phyloP scores from a whole-genome alignment of 2,797 vertebrate genomes.

The Tenualosa thibaudeaui region DNA sequence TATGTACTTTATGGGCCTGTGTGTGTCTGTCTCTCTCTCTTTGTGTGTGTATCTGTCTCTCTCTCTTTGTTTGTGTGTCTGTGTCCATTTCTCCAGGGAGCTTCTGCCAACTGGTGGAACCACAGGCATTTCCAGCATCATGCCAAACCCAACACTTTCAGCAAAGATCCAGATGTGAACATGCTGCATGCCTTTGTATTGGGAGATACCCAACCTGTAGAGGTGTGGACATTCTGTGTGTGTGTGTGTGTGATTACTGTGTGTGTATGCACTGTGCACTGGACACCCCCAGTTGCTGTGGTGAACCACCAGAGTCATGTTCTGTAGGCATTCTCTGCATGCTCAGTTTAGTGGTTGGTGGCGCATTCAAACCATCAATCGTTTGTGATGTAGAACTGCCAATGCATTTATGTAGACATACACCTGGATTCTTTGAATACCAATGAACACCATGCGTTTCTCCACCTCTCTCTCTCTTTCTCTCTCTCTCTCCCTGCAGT shows the following conservation, averaged over 20 bases:
- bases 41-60: neutral
- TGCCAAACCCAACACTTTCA: slow-evolving; percentile 90
- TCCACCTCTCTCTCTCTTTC: neutral
- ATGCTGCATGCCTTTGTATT: slow-evolving; percentile 88
- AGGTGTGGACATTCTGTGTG: slow-evolving; percentile 66
- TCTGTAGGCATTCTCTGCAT: no score
- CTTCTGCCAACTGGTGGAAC: slow-evolving; percentile 97
- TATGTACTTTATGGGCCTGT: neutral
- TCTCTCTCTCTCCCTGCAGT: slow-evolving; percentile 70
- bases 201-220: slow-evolving; percentile 85
- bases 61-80: neutral
- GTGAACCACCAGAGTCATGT: no score
- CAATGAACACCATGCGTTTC: no score
- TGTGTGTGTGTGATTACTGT: no score
- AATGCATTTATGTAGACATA: no score
- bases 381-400: no score
- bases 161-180: slow-evolving; percentile 93
- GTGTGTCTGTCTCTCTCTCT: no score
- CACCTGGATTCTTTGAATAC: no score
- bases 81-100: slow-evolving; percentile 75
- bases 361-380: no score
- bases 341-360: no score
- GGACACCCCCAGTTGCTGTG: no score
- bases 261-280: no score
- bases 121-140: slow-evolving; percentile 96